These are phyloP conservation scores for Holothuria scabra DNA, from an alignment of 53 echinoderm and acorn worm species.

Conservation along the genomic window DNA sequence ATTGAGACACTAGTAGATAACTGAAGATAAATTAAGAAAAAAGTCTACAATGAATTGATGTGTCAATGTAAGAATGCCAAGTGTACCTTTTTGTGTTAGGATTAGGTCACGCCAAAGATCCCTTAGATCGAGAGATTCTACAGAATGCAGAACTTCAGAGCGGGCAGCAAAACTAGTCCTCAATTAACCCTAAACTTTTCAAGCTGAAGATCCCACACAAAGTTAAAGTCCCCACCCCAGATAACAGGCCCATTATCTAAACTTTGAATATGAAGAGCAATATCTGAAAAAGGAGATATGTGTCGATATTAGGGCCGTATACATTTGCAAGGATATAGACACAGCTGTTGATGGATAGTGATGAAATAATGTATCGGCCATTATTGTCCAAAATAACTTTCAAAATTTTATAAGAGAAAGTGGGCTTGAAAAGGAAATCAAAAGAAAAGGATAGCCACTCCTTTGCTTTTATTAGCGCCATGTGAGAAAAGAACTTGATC, in stretches of 20 bases:
- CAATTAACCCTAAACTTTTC: slow-evolving; percentile 19
- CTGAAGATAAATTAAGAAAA: slow-evolving; percentile 30
- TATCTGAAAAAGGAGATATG: slow-evolving; percentile 26
- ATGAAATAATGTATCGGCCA: slow-evolving; percentile 41
- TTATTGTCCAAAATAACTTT: slow-evolving; percentile 18
- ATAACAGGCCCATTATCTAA: slow-evolving; percentile 12
- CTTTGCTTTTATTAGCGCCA: too few species aligned
- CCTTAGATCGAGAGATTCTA: slow-evolving; percentile 1
- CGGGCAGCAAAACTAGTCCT: slow-evolving; percentile 19
- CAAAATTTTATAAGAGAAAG: slow-evolving; percentile 1
- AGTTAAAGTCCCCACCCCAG: slow-evolving; percentile 53
- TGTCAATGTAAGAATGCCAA: slow-evolving; percentile 26
- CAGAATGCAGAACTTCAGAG: slow-evolving; percentile 3
- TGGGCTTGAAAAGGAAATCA: slow-evolving; percentile 3
- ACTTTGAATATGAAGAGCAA: slow-evolving; percentile 48
- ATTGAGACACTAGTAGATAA: slow-evolving; percentile 2
- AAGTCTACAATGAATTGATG: slow-evolving; percentile 13
- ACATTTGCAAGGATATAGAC: slow-evolving; percentile 40
- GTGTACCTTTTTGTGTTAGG: slow-evolving; percentile 20
- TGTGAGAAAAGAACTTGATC: background rate
- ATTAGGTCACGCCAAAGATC: slow-evolving; percentile 42
- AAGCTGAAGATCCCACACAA: slow-evolving; percentile 32
- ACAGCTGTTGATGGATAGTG: slow-evolving; percentile 6
- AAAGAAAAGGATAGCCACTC: too few species aligned
- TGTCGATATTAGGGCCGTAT: slow-evolving; percentile 53